phyloP scores from a whole-genome alignment of 2,888 invertebrate genomes.

The Tanytarsus gracilentus region DNA sequence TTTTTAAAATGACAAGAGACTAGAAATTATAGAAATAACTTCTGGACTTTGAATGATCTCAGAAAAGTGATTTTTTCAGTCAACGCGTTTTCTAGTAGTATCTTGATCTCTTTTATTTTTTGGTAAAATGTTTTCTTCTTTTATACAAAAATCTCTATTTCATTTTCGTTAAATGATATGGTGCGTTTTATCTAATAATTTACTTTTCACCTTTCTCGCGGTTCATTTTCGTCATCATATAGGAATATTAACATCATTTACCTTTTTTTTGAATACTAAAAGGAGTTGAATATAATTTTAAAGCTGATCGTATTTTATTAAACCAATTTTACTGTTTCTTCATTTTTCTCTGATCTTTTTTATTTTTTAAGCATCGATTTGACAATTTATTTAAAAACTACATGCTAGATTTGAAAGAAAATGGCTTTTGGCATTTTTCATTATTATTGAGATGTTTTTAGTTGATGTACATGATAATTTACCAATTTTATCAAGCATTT shows the following conservation, averaged over 20 bases:
- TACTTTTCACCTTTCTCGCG: neutral
- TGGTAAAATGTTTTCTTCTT: neutral
- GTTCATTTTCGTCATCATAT: neutral
- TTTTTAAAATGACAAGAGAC: too few species aligned
- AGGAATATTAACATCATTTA: neutral
- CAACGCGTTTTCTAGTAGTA: slow-evolving; percentile 3
- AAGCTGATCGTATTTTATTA: slow-evolving; percentile 6
- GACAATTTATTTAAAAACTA: too few species aligned
- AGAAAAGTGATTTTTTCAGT: neutral
- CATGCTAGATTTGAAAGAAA: too few species aligned
- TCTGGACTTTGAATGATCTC: too few species aligned
- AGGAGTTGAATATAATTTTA: slow-evolving; percentile 1
- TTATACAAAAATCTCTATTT: neutral
- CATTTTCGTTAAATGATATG: slow-evolving; percentile 13
- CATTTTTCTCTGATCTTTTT: too few species aligned
- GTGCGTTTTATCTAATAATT: slow-evolving; percentile 12
- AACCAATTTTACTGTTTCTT: neutral
- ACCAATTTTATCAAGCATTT: too few species aligned
- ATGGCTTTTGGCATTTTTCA: too few species aligned
- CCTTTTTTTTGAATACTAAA: neutral
- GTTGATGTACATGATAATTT: too few species aligned
- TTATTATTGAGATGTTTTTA: too few species aligned
- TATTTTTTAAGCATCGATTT: too few species aligned
- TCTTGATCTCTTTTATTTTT: too few species aligned
- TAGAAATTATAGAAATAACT: too few species aligned